Evolutionary conservation across 2,888 invertebrate genomes (phyloP), one percentile per base, ranked within the genome.

Genomic region (Pelosia muscerda): DNA sequence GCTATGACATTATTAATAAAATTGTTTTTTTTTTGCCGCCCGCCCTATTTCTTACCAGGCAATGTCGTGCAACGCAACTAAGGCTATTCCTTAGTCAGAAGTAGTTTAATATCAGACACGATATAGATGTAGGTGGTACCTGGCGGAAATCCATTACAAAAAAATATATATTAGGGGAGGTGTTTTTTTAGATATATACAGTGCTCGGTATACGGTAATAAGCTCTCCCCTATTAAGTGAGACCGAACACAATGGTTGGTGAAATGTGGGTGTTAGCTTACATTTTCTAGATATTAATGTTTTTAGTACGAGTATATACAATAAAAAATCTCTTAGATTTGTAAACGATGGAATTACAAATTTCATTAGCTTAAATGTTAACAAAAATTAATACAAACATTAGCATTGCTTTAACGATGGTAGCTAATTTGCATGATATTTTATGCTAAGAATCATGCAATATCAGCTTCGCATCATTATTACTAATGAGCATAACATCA

Each of bases 281-380:
- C 42, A 5, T 49, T 8, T 49, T 49, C n/a, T 49, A n/a, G n/a
- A n/a, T 49, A 49, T 49, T 49, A 9, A 2, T 5, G 19, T 19
- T 5, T 42, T 42, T 19, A 42, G 19, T 19, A 19, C 31, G 10
- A 3, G 34, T 34, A 34, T 10, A 4, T 38, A 49, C 49, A n/a
- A n/a, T 9, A 6, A 49, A 49, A n/a, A 49, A n/a, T 49, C n/a
- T 49, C 49, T n/a, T n/a, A 8, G 49, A 72, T 76, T 49, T 49
- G n/a, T n/a, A 49, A 49, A 49, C n/a, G 49, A 9, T n/a, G 49
- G n/a, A 9, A 49, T 49, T 49, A n/a, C n/a, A n/a, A 49, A 49
- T 49, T 19, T 19, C 49, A 19, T n/a, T 49, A 49, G 49, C 19
- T 49, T 49, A 49, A n/a, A 49, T 49, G 49, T 49, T 49, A 49